Percentiles rank a stretch among this genome's conserved stretches.
Conservation (phyloP, 2,797 vertebrate species). For the Gadopsis bispinosus region DNA sequence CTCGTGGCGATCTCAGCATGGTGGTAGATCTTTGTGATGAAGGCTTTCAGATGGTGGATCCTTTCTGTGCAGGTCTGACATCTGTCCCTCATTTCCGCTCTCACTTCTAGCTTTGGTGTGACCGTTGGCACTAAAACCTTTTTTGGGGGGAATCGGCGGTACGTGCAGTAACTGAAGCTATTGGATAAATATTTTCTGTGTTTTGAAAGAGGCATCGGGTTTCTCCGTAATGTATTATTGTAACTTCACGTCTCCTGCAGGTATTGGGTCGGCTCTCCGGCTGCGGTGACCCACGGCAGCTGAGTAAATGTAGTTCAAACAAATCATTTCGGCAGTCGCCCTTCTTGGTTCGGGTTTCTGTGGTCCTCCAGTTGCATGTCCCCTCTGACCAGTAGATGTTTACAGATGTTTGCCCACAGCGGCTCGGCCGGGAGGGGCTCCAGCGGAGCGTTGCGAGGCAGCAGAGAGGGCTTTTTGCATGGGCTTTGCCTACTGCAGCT, state of each 20-base stretch:
- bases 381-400: not conserved
- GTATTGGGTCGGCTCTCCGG: not conserved
- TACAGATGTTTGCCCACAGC: not conserved
- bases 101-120: not conserved
- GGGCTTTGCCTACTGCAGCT: too few species aligned
- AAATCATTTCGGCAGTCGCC: not conserved
- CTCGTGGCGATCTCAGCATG: not conserved
- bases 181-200: constrained; percentile 23
- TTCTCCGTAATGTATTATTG: constrained; percentile 24
- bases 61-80: not conserved
- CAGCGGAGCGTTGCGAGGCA: too few species aligned
- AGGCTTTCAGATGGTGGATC: not conserved
- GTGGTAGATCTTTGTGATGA: not conserved
- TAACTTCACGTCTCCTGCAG: constrained; percentile 2
- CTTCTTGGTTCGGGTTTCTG: not conserved
- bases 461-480: too few species aligned
- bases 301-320: constrained; percentile 31
- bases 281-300: constrained; percentile 4
- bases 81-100: constrained; percentile 12
- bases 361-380: not conserved
- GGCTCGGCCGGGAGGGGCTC: too few species aligned
- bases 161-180: constrained; percentile 14
- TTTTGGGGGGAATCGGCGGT: not conserved
- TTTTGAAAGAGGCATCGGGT: constrained; percentile 3
- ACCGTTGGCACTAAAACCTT: not conserved